These are phyloP conservation scores for Crocodylus rhombifer DNA, from an alignment of 2,797 vertebrate genomes.

Conservation along the genomic window DNA sequence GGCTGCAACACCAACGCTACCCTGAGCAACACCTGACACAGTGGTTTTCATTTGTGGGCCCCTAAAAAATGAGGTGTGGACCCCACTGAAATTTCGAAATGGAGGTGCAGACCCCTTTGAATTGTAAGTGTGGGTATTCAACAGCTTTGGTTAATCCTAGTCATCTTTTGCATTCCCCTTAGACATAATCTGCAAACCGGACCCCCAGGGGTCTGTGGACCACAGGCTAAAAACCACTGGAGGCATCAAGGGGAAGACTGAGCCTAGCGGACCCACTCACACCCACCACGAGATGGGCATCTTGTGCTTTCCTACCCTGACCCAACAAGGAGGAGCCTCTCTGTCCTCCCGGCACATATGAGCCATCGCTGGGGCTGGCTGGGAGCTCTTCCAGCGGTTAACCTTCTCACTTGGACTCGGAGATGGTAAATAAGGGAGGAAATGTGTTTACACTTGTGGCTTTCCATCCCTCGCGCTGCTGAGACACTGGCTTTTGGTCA, in stretches of 20 bases:
- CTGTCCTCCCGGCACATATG: neutral
- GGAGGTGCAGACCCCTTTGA: too few relatives aligned
- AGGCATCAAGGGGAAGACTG: neutral
- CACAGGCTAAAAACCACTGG: too few relatives aligned
- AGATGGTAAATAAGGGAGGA: neutral
- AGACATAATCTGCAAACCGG: too few relatives aligned
- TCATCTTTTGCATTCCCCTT: too few relatives aligned
- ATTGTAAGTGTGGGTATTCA: too few relatives aligned
- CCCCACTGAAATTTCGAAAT: too few relatives aligned
- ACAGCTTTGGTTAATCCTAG: too few relatives aligned
- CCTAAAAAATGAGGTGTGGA: too few relatives aligned
- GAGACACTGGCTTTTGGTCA: neutral
- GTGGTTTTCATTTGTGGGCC: too few relatives aligned
- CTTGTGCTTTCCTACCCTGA: neutral
- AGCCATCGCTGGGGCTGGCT: neutral
- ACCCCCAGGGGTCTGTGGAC: too few relatives aligned
- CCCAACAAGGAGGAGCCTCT: rapidly evolving
- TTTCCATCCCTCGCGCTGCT: neutral
- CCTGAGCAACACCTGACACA: too few relatives aligned
- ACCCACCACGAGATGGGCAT: rapidly evolving
- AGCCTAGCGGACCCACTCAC: neutral
- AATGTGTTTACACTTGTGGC: neutral
- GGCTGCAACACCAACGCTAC: neutral
- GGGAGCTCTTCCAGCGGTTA: neutral
- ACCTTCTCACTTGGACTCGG: neutral